Base-by-base conservation (phyloP, 1,140 invertebrate genomes). In the Lamellibrachia luymesi region DNA sequence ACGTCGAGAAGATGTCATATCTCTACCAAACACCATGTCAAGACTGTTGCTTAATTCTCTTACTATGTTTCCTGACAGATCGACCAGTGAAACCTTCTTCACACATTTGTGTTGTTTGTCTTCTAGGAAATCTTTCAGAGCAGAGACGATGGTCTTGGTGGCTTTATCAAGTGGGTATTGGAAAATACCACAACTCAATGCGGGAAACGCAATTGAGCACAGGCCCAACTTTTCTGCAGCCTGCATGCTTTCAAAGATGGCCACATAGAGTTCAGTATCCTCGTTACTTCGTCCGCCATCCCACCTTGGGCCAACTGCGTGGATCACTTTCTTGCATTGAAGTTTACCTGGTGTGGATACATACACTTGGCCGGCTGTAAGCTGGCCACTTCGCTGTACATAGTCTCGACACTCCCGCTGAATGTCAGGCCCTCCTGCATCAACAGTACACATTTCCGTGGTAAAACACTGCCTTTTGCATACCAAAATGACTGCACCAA, bases 231-330 rank as follows among this genome's bases (percentile, higher is more conserved):
- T 93, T 38, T 94, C 93, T 17, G 94, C 90, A 5, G 93, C 25
- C 22, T 93, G n/a, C 90, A 95, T 90, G 92, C 94, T 94, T 52
- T 93, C 93, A 13, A 80, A 27, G 8, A 95, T 93, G 22, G 94
- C 93, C 17, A 93, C 92, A 50, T 92, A 93, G 0, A 95, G 93
- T 6, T 91, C 13, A 0, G 56, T 50, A n/a, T 94, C 93, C 90
- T 94, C 95, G 13, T 93, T 93, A 5, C 91, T 92, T 10, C 90
- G 80, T 92, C 94, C 94, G 22, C 93, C 94, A 7, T 91, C 38
- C 94, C 95, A 95, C 27, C 22, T 56, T 90, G 95, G 95, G 17
- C 95, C 95, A 7, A 95, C 95, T 91, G 94, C 95, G 93, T 95
- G 95, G 10, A 94, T 93, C 10, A 95, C 92, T n/a, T 50, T 51